Evolutionary conservation across 2,888 invertebrate species (phyloP).

Genomic region (Eupeodes latifasciatus): DNA sequence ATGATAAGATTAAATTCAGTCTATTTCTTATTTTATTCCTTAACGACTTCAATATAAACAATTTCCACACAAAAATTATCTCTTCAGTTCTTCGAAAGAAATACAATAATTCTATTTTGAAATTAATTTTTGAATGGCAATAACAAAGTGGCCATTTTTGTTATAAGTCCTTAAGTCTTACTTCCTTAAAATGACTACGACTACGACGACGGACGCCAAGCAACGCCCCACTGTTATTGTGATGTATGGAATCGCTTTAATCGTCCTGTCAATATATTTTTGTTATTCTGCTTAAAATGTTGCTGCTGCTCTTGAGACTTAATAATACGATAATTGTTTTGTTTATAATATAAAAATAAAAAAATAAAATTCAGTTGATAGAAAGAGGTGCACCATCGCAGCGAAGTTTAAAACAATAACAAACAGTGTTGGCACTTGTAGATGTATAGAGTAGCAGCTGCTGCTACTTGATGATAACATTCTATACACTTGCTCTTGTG

Average conservation of each 20-base stretch:
- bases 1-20: no score
- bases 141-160: no score
- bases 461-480: slow-evolving; percentile 40
- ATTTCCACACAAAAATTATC: no score
- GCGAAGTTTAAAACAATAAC: not conserved
- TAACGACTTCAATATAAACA: no score
- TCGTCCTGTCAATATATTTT: slow-evolving; percentile 14
- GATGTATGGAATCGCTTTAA: not conserved
- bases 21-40: no score
- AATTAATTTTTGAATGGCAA: no score
- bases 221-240: no score
- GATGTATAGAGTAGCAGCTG: not conserved
- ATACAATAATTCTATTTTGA: no score
- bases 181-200: no score
- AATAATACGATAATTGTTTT: slow-evolving; percentile 48
- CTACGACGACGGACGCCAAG: no score
- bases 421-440: slow-evolving; percentile 45
- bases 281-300: not conserved
- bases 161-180: no score
- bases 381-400: slow-evolving; percentile 49
- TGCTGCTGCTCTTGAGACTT: slow-evolving; percentile 27
- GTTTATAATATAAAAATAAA: slow-evolving; percentile 46
- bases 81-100: no score
- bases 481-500: slow-evolving; percentile 32
- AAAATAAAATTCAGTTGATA: slow-evolving; percentile 41